Conservation (phyloP, 2,113 vertebrate species). For the Strix aluco region DNA sequence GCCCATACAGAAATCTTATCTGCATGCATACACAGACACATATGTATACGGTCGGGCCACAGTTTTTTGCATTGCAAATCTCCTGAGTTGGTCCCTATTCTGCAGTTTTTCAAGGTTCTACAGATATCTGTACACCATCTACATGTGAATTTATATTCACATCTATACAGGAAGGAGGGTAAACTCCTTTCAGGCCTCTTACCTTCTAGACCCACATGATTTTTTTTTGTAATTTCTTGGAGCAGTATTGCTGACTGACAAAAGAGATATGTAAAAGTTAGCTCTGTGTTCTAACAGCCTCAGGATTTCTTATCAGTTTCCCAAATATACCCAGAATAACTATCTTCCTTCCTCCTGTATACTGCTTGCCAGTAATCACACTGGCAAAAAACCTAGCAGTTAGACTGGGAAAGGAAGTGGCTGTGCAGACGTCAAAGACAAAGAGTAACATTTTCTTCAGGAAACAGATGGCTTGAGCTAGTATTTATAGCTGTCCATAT, state of each 20-base stretch:
- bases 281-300: background rate
- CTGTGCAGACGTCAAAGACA: background rate
- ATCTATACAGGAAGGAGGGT: background rate
- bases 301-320: conserved; percentile 35
- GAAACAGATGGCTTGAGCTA: conserved; percentile 37
- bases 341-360: conserved; percentile 2
- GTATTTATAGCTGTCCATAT: background rate
- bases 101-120: background rate
- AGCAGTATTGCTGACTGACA: background rate
- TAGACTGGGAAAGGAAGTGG: conserved; percentile 41
- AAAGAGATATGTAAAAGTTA: background rate
- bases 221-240: background rate
- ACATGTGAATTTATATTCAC: background rate
- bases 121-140: background rate
- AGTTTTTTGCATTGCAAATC: background rate
- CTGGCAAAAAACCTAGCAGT: background rate
- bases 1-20: background rate
- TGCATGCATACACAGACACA: background rate
- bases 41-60: fast-evolving
- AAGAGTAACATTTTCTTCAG: background rate
- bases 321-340: conserved; percentile 9
- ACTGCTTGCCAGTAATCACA: background rate
- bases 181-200: background rate
- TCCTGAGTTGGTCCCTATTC: background rate
- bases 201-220: background rate